A percentile compares a stretch with the other conserved stretches of the same genome.
phyloP scores from a whole-genome alignment of 2,888 invertebrate species.

The Pteria penguin region DNA sequence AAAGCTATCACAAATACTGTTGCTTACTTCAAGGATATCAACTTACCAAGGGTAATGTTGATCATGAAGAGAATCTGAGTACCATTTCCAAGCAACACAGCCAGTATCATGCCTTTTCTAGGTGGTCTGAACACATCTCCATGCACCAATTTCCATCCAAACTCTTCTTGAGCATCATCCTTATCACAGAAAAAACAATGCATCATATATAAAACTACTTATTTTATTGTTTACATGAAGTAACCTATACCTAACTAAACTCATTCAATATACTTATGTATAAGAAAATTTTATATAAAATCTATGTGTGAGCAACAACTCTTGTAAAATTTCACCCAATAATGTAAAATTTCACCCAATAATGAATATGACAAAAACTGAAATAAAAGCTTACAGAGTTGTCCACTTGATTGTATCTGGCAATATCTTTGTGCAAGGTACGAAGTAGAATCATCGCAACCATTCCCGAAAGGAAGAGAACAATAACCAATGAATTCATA shows the following conservation, averaged over 20 bases:
- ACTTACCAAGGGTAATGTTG: constrained; percentile 90
- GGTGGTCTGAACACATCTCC: constrained; percentile 85
- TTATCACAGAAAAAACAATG: too few relatives aligned
- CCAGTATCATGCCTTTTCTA: constrained; percentile 95
- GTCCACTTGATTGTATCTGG: constrained; percentile 94
- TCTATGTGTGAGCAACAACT: too few relatives aligned
- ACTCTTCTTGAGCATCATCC: constrained; percentile 90
- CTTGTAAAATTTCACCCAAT: too few relatives aligned
- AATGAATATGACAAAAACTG: not conserved
- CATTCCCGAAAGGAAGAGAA: constrained; percentile 98
- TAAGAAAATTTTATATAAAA: too few relatives aligned
- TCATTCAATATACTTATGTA: too few relatives aligned
- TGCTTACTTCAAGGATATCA: not conserved
- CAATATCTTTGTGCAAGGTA: constrained; percentile 98
- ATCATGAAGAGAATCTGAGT: constrained; percentile 98
- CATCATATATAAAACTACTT: too few relatives aligned
- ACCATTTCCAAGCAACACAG: constrained; percentile 97
- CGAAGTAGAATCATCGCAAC: constrained; percentile 99
- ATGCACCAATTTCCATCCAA: constrained; percentile 86
- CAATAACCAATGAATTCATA: constrained; percentile 97
- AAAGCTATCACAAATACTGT: too few relatives aligned
- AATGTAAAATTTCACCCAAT: not conserved
- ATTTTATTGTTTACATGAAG: too few relatives aligned
- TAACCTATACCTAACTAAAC: too few relatives aligned
- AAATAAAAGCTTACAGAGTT: constrained; percentile 81